Evolutionary conservation across 2,797 vertebrate species (phyloP).

Genomic region (Pipistrellus pipistrellus): DNA sequence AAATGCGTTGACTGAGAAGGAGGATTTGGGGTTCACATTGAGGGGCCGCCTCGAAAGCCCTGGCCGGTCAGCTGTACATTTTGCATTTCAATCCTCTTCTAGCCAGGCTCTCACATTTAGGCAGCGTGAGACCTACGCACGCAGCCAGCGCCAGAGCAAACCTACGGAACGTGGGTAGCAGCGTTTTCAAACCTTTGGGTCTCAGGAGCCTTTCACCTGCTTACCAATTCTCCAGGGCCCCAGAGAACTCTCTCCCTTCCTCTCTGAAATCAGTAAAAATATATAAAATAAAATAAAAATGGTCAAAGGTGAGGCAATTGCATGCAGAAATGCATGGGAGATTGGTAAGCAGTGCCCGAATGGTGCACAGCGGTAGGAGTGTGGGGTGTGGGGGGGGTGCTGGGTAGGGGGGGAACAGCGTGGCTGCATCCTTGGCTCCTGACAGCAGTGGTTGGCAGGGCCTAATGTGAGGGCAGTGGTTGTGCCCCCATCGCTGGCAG

Average conservation of each 20-base stretch:
- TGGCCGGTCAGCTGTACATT: neutral
- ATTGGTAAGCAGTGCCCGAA: neutral
- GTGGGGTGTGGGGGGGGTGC: neutral
- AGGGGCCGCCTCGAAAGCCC: neutral
- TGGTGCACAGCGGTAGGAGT: neutral
- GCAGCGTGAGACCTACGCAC: neutral
- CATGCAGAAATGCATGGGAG: constrained; percentile 7
- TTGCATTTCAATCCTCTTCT: neutral
- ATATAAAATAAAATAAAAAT: neutral
- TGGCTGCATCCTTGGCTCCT: neutral
- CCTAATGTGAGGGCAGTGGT: constrained; percentile 27
- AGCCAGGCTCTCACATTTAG: neutral
- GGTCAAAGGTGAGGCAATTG: constrained; percentile 45
- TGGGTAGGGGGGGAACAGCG: neutral
- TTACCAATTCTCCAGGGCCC: neutral
- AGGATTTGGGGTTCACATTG: neutral
- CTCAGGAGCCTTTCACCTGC: neutral
- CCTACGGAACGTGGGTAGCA: too few species aligned
- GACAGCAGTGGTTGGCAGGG: constrained; percentile 54
- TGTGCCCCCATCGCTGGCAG: constrained; percentile 60
- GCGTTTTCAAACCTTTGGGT: neutral
- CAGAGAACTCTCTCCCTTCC: neutral
- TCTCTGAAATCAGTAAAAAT: too few species aligned
- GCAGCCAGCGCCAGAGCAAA: neutral
- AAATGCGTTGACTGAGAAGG: neutral